These are phyloP conservation scores for Melinaea marsaeus DNA, from an alignment of 2,888 invertebrate species.

Conservation along the genomic window DNA sequence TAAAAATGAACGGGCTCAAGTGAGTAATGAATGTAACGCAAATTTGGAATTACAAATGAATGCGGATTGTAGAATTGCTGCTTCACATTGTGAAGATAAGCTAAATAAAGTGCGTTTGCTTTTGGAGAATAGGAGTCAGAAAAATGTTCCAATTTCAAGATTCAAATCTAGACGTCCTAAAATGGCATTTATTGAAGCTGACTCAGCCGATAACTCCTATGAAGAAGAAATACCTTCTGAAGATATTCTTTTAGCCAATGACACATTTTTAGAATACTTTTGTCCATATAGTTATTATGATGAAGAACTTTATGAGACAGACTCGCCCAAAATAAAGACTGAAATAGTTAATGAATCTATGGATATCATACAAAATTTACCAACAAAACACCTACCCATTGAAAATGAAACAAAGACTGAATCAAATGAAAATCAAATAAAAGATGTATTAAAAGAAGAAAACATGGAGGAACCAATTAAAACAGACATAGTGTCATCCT, in stretches of 20 bases:
- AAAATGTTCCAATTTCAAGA: constrained; percentile 33
- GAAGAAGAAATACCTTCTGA: constrained; percentile 63
- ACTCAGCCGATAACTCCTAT: constrained; percentile 53
- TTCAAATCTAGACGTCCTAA: constrained; percentile 41
- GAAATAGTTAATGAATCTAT: constrained; percentile 39
- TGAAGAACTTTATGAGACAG: constrained; percentile 42
- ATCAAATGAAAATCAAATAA: constrained; percentile 18
- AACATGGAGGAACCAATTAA: constrained; percentile 7
- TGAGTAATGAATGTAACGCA: constrained; percentile 38
- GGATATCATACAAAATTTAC: constrained; percentile 35
- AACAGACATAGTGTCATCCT: constrained; percentile 45
- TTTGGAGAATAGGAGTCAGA: constrained; percentile 41
- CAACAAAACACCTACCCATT: constrained; percentile 9
- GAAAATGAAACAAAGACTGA: constrained; percentile 11
- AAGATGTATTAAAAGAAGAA: constrained; percentile 16
- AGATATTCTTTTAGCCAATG: constrained; percentile 51
- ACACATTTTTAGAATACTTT: constrained; percentile 46
- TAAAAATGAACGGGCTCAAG: constrained; percentile 54
- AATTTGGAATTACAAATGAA: constrained; percentile 49
- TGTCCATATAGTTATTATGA: constrained; percentile 45
- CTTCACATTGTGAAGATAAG: constrained; percentile 57
- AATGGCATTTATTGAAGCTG: constrained; percentile 52
- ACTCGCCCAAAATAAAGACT: constrained; percentile 47
- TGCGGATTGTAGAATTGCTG: constrained; percentile 47
- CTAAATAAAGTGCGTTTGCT: constrained; percentile 52